Evolutionary conservation across 2,113 vertebrate genomes (phyloP), one percentile per base, ranked within the genome.

Genomic region (Planiliza haematocheilus): DNA sequence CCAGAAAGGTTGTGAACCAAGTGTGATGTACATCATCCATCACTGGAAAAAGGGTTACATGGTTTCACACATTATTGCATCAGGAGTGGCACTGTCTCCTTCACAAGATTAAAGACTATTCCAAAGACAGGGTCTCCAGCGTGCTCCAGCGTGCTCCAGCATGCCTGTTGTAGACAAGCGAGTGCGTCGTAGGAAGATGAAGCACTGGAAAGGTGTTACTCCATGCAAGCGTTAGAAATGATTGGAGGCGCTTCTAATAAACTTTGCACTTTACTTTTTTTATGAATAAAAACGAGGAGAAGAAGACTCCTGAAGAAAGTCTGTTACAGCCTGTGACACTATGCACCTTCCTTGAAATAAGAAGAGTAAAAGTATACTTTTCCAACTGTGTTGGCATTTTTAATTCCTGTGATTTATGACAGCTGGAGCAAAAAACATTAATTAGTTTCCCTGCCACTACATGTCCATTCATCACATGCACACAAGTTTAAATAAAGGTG

Each of bases 361-460:
- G n/a, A n/a, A n/a, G n/a, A n/a, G 53, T 71, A 34, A 62, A 20
- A 36, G 39, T 42, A 58, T 73, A 46, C 18, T 59, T 41, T 56
- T 61, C 21, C 43, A 21, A 20, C 24, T 12, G 18, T 65, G 80
- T 45, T 77, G 82, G 82, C 75, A 67, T 43, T 67, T 73, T 76
- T 70, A 79, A 82, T 86, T 81, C 65, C 20, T 7, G 34, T 89
- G 84, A 89, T 87, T 86, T 81, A 87, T 71, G 70, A 70, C 18
- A n/a, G 36, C 51, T 51, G 63, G 63, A 30, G 59, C 51, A 75
- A 66, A 55, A 30, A 79, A 58, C 65, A 70, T 55, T 50, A 90
- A 81, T 81, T 66, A 57, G 34, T 74, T 72, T 66, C 63, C 51
- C 66, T 65, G 76, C 43, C 30, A 51, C 59, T 58, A 60, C 50